Percentiles rank a stretch among this genome's conserved stretches.
phyloP scores from a whole-genome alignment of 1,140 invertebrate species.

The Asbolus verrucosus region DNA sequence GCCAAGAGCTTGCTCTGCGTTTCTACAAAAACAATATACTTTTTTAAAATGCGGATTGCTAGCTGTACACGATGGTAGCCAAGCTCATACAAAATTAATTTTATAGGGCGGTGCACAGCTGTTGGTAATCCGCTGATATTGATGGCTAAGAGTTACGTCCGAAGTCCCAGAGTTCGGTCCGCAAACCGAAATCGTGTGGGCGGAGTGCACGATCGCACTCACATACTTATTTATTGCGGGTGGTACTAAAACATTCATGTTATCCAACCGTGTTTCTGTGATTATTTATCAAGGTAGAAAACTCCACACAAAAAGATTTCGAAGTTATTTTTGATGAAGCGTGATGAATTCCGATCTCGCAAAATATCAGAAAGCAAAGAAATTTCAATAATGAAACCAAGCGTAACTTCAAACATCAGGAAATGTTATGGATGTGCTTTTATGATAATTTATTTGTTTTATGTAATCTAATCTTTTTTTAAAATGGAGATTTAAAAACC shows the following conservation, averaged over 20 bases:
- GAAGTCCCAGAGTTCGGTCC: conserved; percentile 13
- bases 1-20: background rate
- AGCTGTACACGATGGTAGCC: background rate
- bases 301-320: conserved; percentile 3
- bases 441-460: no score
- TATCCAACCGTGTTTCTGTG: background rate
- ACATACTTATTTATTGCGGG: conserved; percentile 46
- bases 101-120: conserved; percentile 45
- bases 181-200: conserved; percentile 40
- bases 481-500: no score
- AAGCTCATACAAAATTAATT: conserved; percentile 47
- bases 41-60: background rate
- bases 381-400: no score
- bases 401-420: no score
- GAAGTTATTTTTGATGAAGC: no score
- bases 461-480: no score
- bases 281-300: conserved; percentile 20
- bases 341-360: no score
- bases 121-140: conserved; percentile 47
- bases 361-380: no score
- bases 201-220: conserved; percentile 40
- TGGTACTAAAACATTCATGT: conserved; percentile 47
- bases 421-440: no score
- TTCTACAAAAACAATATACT: no score
- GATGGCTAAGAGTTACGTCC: conserved; percentile 43